Base-by-base conservation (phyloP, 2,113 vertebrate species). In the Atlantisia rogersi region DNA sequence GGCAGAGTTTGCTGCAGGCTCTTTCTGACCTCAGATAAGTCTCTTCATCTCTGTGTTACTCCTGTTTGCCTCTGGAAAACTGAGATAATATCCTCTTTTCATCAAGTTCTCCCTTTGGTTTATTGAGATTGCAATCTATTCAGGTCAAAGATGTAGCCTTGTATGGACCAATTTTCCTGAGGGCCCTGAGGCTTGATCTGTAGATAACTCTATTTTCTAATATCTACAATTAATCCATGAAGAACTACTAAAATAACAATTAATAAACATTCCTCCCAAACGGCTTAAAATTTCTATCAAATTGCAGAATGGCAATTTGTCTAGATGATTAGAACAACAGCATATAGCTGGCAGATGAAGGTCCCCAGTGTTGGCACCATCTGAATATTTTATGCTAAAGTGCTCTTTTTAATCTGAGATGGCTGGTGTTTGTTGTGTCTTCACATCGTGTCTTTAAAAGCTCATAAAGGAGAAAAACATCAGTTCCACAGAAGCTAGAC, bases 51-150 rank as follows among this genome's bases (percentile, higher is more conserved):
- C 52, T 2, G 1, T 32, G 32, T 80, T 81, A 40, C 60, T 86
- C 35, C 19, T 70, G 35, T 90, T 88, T 13, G 64, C 40, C 75
- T 77, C 9, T 69, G 62, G 73, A 65, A 95, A 81, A 50, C 17
- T 40, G 77, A 69, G 80, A 81, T 95, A 88, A 92, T 82, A 90
- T 70, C 85, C 65, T 82, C 42, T 95, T 89, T 91, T 82, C 81
- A 64, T 95, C 91, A 91, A 91, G 8, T 82, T 87, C 53, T 93
- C 28, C 44, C 63, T 90, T 94, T 80, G 44, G 67, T 94, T 94
- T 92, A 65, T 40, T 92, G 84, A 75, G 86, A 93, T 91, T 92
- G 35, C 50, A 65, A 91, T 96, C 92, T 94, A 84, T 96, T 92
- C 80, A 82, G 95, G 94, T 91, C 94, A 95, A 76, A 91, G 83